Evolutionary conservation across 2,797 vertebrate species (phyloP).

Genomic region (Moxostoma hubbsi): DNA sequence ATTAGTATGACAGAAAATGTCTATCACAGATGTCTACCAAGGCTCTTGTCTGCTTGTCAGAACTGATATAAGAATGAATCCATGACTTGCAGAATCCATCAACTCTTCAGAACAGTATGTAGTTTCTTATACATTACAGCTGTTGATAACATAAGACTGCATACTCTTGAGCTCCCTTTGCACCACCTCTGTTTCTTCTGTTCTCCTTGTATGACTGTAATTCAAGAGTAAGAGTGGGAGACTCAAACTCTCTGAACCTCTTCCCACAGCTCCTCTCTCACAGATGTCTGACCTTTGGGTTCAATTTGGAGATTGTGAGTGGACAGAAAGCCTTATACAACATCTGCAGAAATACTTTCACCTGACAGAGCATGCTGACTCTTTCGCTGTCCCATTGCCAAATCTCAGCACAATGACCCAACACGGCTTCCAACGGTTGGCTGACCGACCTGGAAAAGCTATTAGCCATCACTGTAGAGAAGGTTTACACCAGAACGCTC

Average conservation of each 20-base stretch:
- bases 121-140: slow-evolving; percentile 9
- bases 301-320: slow-evolving; percentile 6
- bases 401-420: slow-evolving; percentile 15
- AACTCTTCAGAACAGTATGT: not conserved
- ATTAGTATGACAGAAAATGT: slow-evolving; percentile 24
- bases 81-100: not conserved
- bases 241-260: slow-evolving; percentile 10
- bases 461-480: slow-evolving; percentile 2
- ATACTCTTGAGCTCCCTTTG: not conserved
- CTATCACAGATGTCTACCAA: slow-evolving; percentile 7
- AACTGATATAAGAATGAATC: not conserved
- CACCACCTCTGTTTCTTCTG: slow-evolving; percentile 2
- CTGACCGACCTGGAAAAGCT: slow-evolving; percentile 39
- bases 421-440: not conserved
- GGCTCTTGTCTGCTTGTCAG: not conserved
- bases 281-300: slow-evolving; percentile 44
- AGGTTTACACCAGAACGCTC: not conserved
- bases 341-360: slow-evolving; percentile 39
- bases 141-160: not conserved
- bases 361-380: slow-evolving; percentile 10
- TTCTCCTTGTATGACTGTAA: slow-evolving; percentile 3
- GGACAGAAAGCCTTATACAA: not conserved
- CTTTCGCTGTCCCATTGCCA: not conserved
- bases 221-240: slow-evolving; percentile 1
- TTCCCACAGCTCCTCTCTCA: slow-evolving; percentile 21